Evolutionary conservation across 2,797 vertebrate species (phyloP).

Genomic region (Brotogeris chrysoptera): DNA sequence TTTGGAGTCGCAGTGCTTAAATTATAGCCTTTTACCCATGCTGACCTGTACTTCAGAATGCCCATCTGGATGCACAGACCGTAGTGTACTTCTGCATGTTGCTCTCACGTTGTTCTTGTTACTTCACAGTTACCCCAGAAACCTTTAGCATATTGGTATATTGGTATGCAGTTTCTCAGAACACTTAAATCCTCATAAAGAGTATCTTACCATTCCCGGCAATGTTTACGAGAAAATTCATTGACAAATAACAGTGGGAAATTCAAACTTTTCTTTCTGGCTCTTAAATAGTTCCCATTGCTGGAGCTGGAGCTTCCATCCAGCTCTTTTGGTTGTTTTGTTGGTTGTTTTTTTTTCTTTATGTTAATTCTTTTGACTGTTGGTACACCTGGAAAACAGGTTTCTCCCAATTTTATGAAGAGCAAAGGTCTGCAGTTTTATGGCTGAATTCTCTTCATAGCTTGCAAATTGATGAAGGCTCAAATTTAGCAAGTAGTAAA

Average conservation of each 20-base stretch:
- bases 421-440: not conserved
- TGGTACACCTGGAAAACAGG: not conserved
- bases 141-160: not conserved
- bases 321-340: not conserved
- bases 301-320: not conserved
- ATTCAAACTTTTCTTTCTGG: not conserved
- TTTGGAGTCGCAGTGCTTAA: not conserved
- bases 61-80: not conserved
- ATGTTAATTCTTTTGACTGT: rapidly evolving
- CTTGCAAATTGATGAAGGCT: not conserved
- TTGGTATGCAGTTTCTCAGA: not conserved
- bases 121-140: not conserved
- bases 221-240: not conserved
- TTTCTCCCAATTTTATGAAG: not conserved
- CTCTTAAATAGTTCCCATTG: not conserved
- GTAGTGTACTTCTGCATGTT: not conserved
- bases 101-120: not conserved
- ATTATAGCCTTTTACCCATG: not conserved
- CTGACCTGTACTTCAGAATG: not conserved
- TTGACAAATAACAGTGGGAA: not conserved
- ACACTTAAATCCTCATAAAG: not conserved
- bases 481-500: not conserved
- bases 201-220: not conserved
- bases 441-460: not conserved
- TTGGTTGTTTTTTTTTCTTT: not conserved